Percentiles rank a stretch among this genome's conserved stretches.
phyloP scores from a whole-genome alignment of 2,888 invertebrate species.

The Eutolmus rufibarbis region DNA sequence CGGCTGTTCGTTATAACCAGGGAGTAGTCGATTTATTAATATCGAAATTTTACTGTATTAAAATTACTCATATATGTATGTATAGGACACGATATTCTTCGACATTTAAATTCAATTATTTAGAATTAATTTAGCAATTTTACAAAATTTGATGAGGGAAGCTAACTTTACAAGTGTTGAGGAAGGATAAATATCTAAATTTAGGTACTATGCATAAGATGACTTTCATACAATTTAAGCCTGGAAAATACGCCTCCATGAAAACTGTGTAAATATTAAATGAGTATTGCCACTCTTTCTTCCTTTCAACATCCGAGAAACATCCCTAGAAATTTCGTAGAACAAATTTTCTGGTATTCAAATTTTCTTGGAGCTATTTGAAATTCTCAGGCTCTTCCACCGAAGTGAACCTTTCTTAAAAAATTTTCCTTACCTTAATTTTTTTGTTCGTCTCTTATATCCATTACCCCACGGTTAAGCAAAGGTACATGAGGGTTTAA shows the following conservation, averaged over 20 bases:
- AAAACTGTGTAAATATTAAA: not conserved
- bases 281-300: not conserved
- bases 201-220: not conserved
- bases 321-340: not conserved
- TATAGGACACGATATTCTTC: too few species aligned
- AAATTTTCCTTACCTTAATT: slow-evolving; percentile 26
- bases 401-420: not conserved
- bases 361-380: slow-evolving; percentile 9
- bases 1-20: too few species aligned
- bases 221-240: not conserved
- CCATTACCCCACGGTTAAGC: slow-evolving; percentile 3
- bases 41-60: too few species aligned
- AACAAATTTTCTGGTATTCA: slow-evolving; percentile 8
- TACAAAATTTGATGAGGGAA: too few species aligned
- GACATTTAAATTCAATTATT: too few species aligned
- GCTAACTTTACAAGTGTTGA: not conserved
- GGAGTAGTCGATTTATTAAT: too few species aligned
- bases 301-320: not conserved
- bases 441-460: slow-evolving; percentile 19
- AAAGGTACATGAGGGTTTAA: slow-evolving; percentile 28
- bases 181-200: not conserved
- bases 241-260: not conserved
- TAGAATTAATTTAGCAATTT: too few species aligned
- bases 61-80: too few species aligned
- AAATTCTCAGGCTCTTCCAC: not conserved